Conservation (phyloP, 92 coral and sea anemone species). For the Porites divaricata region DNA sequence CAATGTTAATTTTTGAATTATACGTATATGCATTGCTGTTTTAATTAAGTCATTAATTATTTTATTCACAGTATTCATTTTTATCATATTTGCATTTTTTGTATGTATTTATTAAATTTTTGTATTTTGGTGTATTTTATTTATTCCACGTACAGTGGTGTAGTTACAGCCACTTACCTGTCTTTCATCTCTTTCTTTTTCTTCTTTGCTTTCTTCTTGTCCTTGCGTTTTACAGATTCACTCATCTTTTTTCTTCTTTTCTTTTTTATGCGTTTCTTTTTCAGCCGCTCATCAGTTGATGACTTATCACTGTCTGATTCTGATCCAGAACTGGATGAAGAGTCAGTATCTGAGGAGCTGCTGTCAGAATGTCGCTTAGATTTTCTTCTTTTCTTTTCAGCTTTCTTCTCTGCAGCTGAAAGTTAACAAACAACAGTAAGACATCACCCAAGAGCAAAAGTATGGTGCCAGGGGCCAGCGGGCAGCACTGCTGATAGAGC, state of each 20-base stretch:
- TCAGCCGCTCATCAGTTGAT: conserved; percentile 62
- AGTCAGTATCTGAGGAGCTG: conserved; percentile 34
- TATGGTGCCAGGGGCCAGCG: background rate
- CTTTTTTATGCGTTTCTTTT: conserved; percentile 53
- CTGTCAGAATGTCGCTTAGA: conserved; percentile 29
- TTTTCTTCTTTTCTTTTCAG: conserved; percentile 47
- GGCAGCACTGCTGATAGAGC: too few species aligned
- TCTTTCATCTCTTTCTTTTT: conserved; percentile 37
- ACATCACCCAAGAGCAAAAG: background rate
- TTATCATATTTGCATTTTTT: too few species aligned
- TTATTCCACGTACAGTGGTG: background rate
- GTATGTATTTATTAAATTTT: too few species aligned
- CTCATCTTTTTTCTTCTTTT: conserved; percentile 72
- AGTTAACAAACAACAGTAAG: background rate
- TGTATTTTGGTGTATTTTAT: background rate
- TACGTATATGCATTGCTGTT: too few species aligned
- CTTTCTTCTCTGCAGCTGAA: conserved; percentile 47
- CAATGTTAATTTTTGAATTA: too few species aligned
- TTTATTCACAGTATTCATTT: too few species aligned
- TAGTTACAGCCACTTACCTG: background rate
- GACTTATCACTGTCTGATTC: conserved; percentile 69
- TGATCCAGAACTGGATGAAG: conserved; percentile 43
- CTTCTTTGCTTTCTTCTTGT: conserved; percentile 59
- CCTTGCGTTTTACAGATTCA: conserved; percentile 54
- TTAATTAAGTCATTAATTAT: too few species aligned